phyloP scores from a whole-genome alignment of 1,140 invertebrate genomes.

The Pinna nobilis region DNA sequence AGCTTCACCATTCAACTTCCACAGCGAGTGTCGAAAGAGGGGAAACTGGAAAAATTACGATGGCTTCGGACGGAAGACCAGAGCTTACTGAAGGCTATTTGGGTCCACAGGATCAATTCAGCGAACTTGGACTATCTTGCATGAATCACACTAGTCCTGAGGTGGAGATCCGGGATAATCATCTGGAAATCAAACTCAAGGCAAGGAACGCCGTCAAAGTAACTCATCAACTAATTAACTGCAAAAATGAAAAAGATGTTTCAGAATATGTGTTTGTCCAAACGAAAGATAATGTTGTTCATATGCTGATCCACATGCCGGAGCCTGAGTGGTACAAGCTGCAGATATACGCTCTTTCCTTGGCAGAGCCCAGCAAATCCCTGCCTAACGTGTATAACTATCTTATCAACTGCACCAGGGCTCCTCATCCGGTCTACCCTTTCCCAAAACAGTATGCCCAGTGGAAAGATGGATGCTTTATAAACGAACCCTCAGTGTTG shows the following conservation, averaged over 20 bases:
- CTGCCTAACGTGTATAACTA: constrained; percentile 73
- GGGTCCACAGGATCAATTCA: constrained; percentile 64
- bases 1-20: too few species aligned
- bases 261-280: constrained; percentile 65
- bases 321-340: constrained; percentile 68
- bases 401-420: constrained; percentile 57
- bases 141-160: constrained; percentile 55
- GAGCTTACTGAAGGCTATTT: constrained; percentile 68
- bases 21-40: too few species aligned
- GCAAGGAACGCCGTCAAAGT: constrained; percentile 52
- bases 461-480: constrained; percentile 73
- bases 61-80: constrained; percentile 46
- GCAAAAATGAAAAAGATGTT: constrained; percentile 48
- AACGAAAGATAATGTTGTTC: constrained; percentile 35
- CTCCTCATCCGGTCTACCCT: constrained; percentile 42
- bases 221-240: constrained; percentile 60
- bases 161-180: constrained; percentile 36
- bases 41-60: neutral
- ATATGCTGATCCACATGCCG: constrained; percentile 61
- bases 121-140: constrained; percentile 51
- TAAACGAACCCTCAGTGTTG: constrained; percentile 62
- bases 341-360: constrained; percentile 67
- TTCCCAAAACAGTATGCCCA: constrained; percentile 73
- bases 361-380: constrained; percentile 57
- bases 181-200: constrained; percentile 55